These are phyloP conservation scores for Chrysogorgia sp. DNA, from an alignment of 92 coral and sea anemone genomes.

Conservation along the genomic window DNA sequence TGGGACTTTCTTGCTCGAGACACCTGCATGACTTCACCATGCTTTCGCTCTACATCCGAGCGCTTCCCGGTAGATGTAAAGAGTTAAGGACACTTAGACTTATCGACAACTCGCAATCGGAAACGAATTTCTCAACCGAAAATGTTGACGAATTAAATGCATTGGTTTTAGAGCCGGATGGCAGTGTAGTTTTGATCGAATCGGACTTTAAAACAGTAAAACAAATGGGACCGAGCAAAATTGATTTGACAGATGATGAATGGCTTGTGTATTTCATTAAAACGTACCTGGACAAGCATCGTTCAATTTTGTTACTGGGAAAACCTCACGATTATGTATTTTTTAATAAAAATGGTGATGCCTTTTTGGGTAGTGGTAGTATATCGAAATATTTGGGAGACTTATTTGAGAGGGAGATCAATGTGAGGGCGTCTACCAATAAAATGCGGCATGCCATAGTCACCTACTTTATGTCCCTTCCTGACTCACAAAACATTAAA, in stretches of 20 bases:
- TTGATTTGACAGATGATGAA: constrained; percentile 45
- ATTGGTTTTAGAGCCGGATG: constrained; percentile 1
- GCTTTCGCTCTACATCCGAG: constrained; percentile 7
- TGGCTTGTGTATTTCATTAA: constrained; percentile 44
- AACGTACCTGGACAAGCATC: constrained; percentile 22
- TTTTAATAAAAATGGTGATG: constrained; percentile 5
- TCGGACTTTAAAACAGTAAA: constrained; percentile 36
- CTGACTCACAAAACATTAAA: constrained; percentile 15
- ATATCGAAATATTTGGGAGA: constrained; percentile 30
- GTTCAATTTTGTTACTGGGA: constrained; percentile 20
- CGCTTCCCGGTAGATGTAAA: constrained; percentile 25
- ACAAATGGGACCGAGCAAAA: constrained; percentile 33
- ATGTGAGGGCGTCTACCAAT: constrained; percentile 22
- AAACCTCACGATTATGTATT: constrained; percentile 17
- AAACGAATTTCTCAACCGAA: constrained; percentile 1
- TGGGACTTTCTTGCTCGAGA: constrained; percentile 20
- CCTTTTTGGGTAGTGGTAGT: constrained; percentile 10
- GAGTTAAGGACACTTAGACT: constrained; percentile 39
- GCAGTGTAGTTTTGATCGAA: too few relatives aligned
- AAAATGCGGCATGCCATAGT: constrained; percentile 27
- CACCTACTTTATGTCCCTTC: constrained; percentile 12
- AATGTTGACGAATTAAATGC: constrained; percentile 34
- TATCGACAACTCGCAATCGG: constrained; percentile 3
- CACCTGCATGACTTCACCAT: constrained; percentile 31
- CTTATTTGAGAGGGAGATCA: constrained; percentile 24